These are phyloP conservation scores for Lepidothrix coronata DNA, from an alignment of 2,113 vertebrate genomes.

Conservation along the genomic window DNA sequence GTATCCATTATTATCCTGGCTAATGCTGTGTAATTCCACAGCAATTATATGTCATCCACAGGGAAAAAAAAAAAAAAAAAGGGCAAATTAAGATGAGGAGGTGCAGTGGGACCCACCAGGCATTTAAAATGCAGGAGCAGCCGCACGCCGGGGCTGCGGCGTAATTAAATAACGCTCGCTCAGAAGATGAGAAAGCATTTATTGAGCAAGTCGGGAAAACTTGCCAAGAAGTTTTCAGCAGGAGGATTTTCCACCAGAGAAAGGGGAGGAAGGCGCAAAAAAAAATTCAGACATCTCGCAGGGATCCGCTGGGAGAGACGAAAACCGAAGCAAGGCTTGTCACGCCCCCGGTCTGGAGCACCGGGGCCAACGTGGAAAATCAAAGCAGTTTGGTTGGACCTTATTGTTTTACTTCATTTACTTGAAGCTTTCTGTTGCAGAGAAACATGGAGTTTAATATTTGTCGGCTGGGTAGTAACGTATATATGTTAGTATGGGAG, in stretches of 20 bases:
- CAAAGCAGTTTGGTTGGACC: background rate
- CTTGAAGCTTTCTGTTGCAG: background rate
- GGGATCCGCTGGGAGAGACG: background rate
- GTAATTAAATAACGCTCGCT: background rate
- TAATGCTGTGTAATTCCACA: background rate
- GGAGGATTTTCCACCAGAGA: background rate
- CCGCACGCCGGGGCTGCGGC: background rate
- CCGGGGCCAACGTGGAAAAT: background rate
- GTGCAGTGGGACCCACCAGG: background rate
- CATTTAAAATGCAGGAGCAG: background rate
- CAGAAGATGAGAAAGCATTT: background rate
- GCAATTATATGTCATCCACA: background rate
- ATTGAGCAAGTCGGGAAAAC: background rate
- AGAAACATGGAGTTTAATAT: background rate
- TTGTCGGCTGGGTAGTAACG: background rate
- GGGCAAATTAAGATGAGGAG: background rate
- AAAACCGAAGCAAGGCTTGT: background rate
- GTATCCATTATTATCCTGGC: background rate
- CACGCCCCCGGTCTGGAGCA: accelerated
- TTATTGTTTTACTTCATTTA: background rate
- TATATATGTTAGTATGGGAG: background rate
- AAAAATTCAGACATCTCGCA: background rate
- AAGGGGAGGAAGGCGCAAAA: background rate
- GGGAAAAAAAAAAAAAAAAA: background rate
- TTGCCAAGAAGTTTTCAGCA: background rate